Evolutionary conservation across 2,113 vertebrate genomes (phyloP).

Genomic region (Prunella fulvescens): DNA sequence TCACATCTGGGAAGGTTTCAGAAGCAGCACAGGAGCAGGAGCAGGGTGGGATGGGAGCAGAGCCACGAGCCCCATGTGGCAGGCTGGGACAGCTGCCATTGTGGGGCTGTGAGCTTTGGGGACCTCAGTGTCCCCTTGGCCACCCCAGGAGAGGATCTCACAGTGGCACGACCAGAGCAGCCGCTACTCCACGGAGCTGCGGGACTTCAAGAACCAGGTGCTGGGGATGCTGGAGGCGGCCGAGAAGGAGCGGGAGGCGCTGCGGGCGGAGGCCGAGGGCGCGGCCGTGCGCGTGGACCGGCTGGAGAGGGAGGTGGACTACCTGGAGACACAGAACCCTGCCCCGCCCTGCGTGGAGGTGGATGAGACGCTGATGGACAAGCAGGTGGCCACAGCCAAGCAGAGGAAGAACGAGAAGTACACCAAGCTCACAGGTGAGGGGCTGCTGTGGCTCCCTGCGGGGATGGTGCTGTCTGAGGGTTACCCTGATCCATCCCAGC

Average conservation of each 20-base stretch:
- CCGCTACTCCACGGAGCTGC: slow-evolving; percentile 84
- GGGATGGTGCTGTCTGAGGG: fast-evolving
- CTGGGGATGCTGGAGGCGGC: slow-evolving; percentile 79
- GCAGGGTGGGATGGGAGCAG: neutral
- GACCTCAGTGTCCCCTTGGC: neutral
- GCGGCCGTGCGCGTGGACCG: slow-evolving; percentile 77
- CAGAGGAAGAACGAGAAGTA: slow-evolving; percentile 84
- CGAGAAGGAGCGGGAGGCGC: slow-evolving; percentile 76
- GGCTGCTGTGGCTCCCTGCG: fast-evolving
- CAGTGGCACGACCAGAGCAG: slow-evolving; percentile 89
- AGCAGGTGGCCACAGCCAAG: slow-evolving; percentile 74
- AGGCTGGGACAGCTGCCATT: fast-evolving
- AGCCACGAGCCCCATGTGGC: fast-evolving
- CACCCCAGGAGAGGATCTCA: slow-evolving; percentile 84
- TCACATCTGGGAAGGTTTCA: too few relatives aligned
- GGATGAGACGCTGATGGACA: slow-evolving; percentile 84
- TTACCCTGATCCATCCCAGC: fast-evolving
- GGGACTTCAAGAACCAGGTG: slow-evolving; percentile 89
- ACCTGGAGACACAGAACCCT: slow-evolving; percentile 84
- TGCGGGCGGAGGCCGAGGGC: slow-evolving; percentile 79
- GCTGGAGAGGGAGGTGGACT: slow-evolving; percentile 89
- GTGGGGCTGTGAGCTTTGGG: fast-evolving
- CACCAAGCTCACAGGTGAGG: slow-evolving; percentile 85
- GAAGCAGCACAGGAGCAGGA: neutral
- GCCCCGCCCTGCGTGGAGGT: slow-evolving; percentile 83